Conservation (phyloP, 2,113 vertebrate genomes). For the Macrotis lagotis region DNA sequence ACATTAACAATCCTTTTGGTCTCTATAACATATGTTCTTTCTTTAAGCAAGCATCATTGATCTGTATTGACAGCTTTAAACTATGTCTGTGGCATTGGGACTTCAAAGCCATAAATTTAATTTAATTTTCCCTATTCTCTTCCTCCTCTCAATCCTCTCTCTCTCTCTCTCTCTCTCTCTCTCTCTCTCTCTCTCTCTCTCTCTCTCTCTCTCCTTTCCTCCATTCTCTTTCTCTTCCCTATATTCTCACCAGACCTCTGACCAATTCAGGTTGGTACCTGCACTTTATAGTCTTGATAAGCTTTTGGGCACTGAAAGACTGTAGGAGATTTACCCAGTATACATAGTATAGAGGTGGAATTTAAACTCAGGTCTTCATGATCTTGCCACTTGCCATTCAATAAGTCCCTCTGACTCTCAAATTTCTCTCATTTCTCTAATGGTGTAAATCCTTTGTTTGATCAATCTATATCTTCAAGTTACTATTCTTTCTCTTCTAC, state of each 20-base stretch:
- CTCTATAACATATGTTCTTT: not conserved
- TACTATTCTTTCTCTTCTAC: not conserved
- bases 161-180: not conserved
- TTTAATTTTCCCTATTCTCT: not conserved
- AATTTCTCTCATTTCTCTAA: not conserved
- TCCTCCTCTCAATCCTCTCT: not conserved
- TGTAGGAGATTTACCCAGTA: not conserved
- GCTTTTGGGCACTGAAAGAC: not conserved
- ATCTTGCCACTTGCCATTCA: not conserved
- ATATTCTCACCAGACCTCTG: not conserved
- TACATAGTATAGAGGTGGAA: not conserved
- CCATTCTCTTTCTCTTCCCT: not conserved
- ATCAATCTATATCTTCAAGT: not conserved
- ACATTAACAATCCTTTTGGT: no score
- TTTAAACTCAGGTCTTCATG: not conserved
- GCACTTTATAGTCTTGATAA: not conserved
- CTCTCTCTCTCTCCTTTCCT: not conserved
- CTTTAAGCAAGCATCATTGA: not conserved
- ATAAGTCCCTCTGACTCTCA: not conserved
- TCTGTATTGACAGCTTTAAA: not conserved
- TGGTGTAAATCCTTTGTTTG: not conserved
- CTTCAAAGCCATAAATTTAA: not conserved
- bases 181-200: not conserved
- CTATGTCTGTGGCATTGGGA: not conserved
- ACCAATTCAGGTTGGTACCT: not conserved